A percentile compares a stretch with the other conserved stretches of the same genome.
phyloP scores from a whole-genome alignment of 2,888 invertebrate species.

The Drosophila koepferae region DNA sequence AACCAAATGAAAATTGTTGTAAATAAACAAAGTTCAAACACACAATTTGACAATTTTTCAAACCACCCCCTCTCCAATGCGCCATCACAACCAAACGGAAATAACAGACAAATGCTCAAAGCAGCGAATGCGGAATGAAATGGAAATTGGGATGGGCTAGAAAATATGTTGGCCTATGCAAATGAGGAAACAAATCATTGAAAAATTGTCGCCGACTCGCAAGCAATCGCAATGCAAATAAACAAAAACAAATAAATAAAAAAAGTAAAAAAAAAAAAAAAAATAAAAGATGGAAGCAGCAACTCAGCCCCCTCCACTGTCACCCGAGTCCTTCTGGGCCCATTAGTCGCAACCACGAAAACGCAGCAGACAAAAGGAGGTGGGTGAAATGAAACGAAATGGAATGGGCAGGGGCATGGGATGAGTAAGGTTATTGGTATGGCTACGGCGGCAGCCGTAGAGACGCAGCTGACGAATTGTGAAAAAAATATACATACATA shows the following conservation, averaged over 20 bases:
- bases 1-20: constrained; percentile 56
- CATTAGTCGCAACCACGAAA: constrained; percentile 74
- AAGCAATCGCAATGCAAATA: constrained; percentile 27
- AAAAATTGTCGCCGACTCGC: constrained; percentile 82
- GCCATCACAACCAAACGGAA: no score
- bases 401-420: constrained; percentile 3
- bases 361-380: constrained; percentile 50
- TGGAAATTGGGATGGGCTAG: not conserved
- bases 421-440: not conserved
- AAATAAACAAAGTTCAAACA: constrained; percentile 41
- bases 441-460: not conserved
- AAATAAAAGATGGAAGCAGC: not conserved
- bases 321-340: constrained; percentile 24
- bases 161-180: constrained; percentile 80
- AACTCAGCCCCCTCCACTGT: not conserved
- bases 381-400: not conserved
- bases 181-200: constrained; percentile 82
- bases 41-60: constrained; percentile 60
- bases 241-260: constrained; percentile 33
- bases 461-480: constrained; percentile 82
- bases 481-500: constrained; percentile 60
- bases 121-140: constrained; percentile 7
- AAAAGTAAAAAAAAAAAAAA: not conserved
- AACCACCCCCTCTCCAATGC: not conserved
- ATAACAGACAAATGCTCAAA: not conserved